Percentiles rank a stretch among this genome's conserved stretches.
phyloP scores from a whole-genome alignment of 2,888 invertebrate species.

The Trypoxylon attenuatum region DNA sequence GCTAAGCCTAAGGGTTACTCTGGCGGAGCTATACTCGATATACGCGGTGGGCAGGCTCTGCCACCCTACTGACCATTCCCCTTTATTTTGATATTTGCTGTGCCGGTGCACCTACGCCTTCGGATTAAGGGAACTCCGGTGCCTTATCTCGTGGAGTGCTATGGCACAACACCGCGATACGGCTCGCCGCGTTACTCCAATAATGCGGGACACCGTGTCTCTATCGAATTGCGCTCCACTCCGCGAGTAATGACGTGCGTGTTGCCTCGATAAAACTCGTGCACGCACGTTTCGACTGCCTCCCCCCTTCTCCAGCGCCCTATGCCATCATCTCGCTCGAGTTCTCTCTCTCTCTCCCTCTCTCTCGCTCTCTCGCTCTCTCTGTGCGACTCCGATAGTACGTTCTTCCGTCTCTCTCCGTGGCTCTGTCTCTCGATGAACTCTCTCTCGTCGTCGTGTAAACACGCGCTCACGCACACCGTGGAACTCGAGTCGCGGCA shows the following conservation, averaged over 20 bases:
- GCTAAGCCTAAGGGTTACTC: neutral
- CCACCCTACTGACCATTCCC: too few species aligned
- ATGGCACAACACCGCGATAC: neutral
- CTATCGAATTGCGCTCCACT: neutral
- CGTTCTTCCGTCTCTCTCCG: conserved; percentile 2
- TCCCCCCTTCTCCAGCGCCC: neutral
- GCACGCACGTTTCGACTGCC: neutral
- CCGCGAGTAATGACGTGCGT: neutral
- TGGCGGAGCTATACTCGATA: neutral
- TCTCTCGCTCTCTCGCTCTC: neutral
- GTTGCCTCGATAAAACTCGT: neutral
- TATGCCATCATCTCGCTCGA: neutral
- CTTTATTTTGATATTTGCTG: neutral
- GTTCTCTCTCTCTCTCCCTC: neutral
- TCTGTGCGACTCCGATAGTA: neutral
- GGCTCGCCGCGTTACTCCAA: neutral
- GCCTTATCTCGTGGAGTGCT: neutral
- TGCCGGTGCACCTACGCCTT: neutral
- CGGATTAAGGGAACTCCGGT: neutral
- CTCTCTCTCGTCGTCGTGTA: conserved; percentile 42
- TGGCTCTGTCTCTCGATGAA: conserved; percentile 22
- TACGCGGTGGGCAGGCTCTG: too few species aligned
- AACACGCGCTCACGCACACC: conserved; percentile 51
- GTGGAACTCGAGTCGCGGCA: conserved; percentile 49
- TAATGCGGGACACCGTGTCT: neutral